A percentile compares a stretch with the other conserved stretches of the same genome.
phyloP scores from a whole-genome alignment of 2,888 invertebrate species.

The Macaria liturata region DNA sequence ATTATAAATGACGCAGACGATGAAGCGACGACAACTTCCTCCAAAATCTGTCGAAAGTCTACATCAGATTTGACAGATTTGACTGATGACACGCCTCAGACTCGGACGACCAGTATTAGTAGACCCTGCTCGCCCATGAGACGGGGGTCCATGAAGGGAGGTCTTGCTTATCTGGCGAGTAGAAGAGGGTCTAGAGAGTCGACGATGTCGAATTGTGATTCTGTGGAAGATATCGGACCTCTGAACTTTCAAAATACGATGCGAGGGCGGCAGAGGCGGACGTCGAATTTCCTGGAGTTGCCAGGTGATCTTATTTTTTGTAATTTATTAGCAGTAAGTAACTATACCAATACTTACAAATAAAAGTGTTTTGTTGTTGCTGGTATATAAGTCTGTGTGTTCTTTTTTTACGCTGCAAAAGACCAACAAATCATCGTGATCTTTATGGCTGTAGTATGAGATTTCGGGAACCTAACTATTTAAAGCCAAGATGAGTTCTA shows the following conservation, averaged over 20 bases:
- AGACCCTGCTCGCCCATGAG: constrained; percentile 86
- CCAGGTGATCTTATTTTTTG: constrained; percentile 83
- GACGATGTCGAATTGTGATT: constrained; percentile 86
- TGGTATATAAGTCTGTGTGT: no score
- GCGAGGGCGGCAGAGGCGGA: constrained; percentile 90
- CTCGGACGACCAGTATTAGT: constrained; percentile 84
- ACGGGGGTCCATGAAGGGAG: constrained; percentile 87
- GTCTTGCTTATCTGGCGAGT: constrained; percentile 92
- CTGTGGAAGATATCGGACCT: constrained; percentile 90
- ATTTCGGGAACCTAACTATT: no score
- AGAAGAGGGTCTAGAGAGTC: constrained; percentile 92
- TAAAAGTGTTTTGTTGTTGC: no score
- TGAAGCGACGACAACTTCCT: constrained; percentile 72
- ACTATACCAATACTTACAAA: no score
- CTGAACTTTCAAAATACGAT: constrained; percentile 91
- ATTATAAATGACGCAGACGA: constrained; percentile 71
- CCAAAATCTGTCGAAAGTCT: constrained; percentile 86
- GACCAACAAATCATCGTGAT: no score
- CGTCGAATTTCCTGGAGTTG: constrained; percentile 93
- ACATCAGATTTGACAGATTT: constrained; percentile 89
- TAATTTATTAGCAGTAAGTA: no score
- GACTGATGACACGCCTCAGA: constrained; percentile 83
- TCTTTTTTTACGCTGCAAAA: no score
- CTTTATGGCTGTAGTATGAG: no score
- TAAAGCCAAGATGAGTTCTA: no score